These are phyloP conservation scores for Lasioglossum pauxillum DNA, from an alignment of 2,888 invertebrate genomes.

Conservation along the genomic window DNA sequence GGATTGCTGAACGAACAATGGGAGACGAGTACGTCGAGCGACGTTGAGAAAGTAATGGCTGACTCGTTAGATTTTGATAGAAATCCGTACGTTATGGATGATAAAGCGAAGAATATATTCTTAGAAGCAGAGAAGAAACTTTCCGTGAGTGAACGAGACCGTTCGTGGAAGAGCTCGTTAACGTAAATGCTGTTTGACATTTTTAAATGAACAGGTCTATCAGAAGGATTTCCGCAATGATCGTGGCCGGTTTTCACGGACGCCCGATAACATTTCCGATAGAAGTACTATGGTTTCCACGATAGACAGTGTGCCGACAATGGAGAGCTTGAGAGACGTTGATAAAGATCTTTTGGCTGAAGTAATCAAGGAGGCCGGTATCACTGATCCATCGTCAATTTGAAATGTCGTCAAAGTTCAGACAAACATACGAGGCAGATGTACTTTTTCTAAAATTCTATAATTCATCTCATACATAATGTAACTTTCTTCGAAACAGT, in stretches of 20 bases:
- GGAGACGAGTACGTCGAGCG: not conserved
- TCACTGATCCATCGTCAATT: conserved; percentile 27
- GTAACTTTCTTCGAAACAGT: conserved; percentile 5
- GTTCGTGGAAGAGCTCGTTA: not conserved
- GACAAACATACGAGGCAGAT: not conserved
- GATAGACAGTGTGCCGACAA: not conserved
- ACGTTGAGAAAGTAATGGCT: not conserved
- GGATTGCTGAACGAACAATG: conserved; percentile 8
- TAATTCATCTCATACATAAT: conserved; percentile 31
- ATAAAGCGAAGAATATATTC: conserved; percentile 19
- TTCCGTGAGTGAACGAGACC: conserved; percentile 19
- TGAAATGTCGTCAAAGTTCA: conserved; percentile 10
- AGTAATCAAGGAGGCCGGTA: conserved; percentile 11
- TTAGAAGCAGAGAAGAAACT: conserved; percentile 13
- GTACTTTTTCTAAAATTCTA: conserved; percentile 22
- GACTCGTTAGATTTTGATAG: conserved; percentile 4
- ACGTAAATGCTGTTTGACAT: not conserved
- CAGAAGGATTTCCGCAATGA: not conserved
- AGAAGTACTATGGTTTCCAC: conserved; percentile 2
- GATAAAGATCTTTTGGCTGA: conserved; percentile 9
- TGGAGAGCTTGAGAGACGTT: conserved; percentile 1
- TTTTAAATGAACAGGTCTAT: conserved; percentile 2
- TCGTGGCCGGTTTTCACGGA: not conserved
- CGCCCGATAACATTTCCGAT: not conserved
- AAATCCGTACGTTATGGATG: conserved; percentile 20